Evolutionary conservation across 2,113 vertebrate genomes (phyloP).

Genomic region (Phycodurus eques): DNA sequence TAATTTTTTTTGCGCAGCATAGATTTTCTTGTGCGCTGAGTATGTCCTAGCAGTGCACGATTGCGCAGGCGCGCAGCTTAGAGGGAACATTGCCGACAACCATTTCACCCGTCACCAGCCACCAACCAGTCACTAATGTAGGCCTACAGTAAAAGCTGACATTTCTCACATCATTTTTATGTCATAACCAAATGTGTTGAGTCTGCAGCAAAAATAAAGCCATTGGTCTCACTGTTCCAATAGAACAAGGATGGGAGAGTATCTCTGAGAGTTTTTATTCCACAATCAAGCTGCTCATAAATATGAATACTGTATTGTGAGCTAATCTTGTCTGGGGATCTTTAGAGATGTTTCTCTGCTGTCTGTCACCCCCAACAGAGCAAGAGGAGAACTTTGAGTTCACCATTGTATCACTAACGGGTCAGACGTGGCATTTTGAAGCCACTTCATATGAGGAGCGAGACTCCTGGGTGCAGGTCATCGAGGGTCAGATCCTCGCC

Average conservation of each 20-base stretch:
- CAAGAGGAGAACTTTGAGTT: conserved; percentile 99
- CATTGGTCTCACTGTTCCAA: too few species aligned
- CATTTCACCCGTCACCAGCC: too few species aligned
- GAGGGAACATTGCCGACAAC: too few species aligned
- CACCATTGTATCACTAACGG: conserved; percentile 94
- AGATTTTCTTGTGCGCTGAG: too few species aligned
- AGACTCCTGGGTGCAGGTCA: conserved; percentile 94
- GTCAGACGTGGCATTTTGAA: conserved; percentile 97
- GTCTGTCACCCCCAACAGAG: conserved; percentile 71
- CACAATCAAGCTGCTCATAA: not conserved
- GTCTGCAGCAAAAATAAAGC: too few species aligned
- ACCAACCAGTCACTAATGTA: too few species aligned
- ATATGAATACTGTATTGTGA: not conserved
- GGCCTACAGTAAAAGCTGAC: too few species aligned
- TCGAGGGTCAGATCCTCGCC: conserved; percentile 96
- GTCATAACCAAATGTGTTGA: too few species aligned
- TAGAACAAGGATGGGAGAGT: not conserved
- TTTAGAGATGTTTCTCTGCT: not conserved
- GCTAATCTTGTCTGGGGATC: not conserved
- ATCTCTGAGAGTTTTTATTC: not conserved
- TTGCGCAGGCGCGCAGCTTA: too few species aligned
- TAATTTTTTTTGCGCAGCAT: too few species aligned
- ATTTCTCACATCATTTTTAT: too few species aligned
- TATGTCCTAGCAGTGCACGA: too few species aligned
- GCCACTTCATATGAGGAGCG: conserved; percentile 93